Percentiles rank a stretch among this genome's conserved stretches.
These are phyloP conservation scores for Triplophysa dalaica DNA, from an alignment of 2,113 vertebrate genomes.

Conservation along the genomic window DNA sequence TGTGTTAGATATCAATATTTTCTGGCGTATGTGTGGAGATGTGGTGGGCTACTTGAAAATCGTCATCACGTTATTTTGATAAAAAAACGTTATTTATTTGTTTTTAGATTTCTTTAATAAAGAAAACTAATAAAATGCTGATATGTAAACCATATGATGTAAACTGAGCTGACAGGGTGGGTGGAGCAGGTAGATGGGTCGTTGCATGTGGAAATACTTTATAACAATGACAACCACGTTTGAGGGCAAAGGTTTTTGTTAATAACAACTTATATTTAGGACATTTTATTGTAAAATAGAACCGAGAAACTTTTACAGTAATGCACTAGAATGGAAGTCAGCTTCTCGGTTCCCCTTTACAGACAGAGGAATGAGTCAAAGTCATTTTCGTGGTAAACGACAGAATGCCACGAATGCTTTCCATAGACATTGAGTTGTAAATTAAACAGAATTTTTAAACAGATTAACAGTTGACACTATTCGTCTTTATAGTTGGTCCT, in stretches of 20 bases:
- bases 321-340: not conserved
- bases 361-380: not conserved
- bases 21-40: not conserved
- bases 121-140: not conserved
- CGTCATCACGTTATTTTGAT: too few relatives aligned
- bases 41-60: too few relatives aligned
- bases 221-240: too few relatives aligned
- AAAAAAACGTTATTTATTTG: too few relatives aligned
- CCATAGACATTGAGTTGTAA: not conserved
- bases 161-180: not conserved
- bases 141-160: not conserved
- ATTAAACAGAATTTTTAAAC: not conserved
- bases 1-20: slow-evolving; percentile 19
- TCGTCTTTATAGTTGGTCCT: not conserved
- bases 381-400: not conserved
- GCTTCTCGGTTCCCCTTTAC: not conserved
- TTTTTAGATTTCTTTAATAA: not conserved
- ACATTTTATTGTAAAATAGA: not conserved
- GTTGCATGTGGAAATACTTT: too few relatives aligned
- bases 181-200: not conserved
- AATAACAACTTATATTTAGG: too few relatives aligned
- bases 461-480: not conserved
- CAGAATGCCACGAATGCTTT: not conserved
- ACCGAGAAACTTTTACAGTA: not conserved
- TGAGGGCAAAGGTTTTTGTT: too few relatives aligned